Base-by-base conservation (phyloP, 2,113 vertebrate genomes). In the Alaudala cheleensis region DNA sequence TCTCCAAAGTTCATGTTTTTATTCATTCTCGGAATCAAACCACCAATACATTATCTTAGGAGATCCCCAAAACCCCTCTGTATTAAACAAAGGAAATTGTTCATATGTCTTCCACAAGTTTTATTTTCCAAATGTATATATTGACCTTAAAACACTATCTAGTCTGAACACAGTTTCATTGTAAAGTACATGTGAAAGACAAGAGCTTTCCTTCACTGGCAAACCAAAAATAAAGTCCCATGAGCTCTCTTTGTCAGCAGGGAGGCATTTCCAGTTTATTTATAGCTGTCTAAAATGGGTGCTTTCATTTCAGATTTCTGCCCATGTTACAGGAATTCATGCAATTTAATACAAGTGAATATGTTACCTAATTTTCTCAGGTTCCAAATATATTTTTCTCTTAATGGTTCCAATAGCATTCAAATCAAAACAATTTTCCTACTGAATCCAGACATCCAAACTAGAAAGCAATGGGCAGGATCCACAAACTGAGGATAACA, bases 21-120 rank as follows among this genome's bases (percentile, higher is more conserved):
- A 88, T 96, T 95, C 67, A 86, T 81, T 92, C 93, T 96, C 22
- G 49, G 64, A 88, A 71, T 86, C 74, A 88, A 95, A 70, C 51
- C 12, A 62, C 67, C 79, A 81, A n/a, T 45, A 40, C 24, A 61
- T 86, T 93, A 92, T 90, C 66, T 62, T 80, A 85, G 50, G 71
- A 95, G 51, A 94, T 88, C 60, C 44, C 44, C 40, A 77, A 66
- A 66, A 44, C 26, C 31, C n/a, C 28, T 64, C n/a, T 53, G 60
- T 78, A 94, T 96, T 96, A 94, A 94, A 90, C 64, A 96, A 93
- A 96, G 92, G 92, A 96, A 96, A 97, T 96, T 95, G 85, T 90
- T 94, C 81, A 66, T 90, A 90, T 51, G 58, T 62, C 60, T 90
- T 96, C 64, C 5, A 0, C 31, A 77, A 86, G 47, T 73, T 88